These are phyloP conservation scores for Thomomys bottae DNA, from an alignment of 2,113 vertebrate genomes.

Conservation along the genomic window DNA sequence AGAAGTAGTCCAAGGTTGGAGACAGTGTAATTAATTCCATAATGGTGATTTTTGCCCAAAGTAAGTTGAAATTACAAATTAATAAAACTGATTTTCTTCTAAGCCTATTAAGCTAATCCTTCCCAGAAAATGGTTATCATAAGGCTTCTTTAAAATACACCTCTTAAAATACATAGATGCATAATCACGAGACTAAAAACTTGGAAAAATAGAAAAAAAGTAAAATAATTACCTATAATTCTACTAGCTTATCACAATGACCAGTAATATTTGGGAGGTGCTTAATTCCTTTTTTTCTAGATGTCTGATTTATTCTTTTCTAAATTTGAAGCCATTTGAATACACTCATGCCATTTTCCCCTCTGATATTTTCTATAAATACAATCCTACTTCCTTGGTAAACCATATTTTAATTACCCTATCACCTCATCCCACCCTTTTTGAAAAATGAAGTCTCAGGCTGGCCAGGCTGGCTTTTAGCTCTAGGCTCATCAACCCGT, in stretches of 20 bases:
- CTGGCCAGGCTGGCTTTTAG: background rate
- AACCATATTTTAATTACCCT: background rate
- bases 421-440: too few relatives aligned
- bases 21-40: background rate
- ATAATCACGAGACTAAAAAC: slow-evolving; percentile 13
- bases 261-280: background rate
- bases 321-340: background rate
- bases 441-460: background rate
- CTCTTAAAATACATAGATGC: background rate
- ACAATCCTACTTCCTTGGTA: background rate
- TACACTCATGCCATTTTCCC: background rate
- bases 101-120: slow-evolving; percentile 39
- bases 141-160: background rate
- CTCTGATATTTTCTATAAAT: background rate
- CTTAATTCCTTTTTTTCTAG: slow-evolving; percentile 20
- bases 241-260: background rate
- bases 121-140: slow-evolving; percentile 9
- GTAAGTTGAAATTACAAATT: slow-evolving; percentile 7
- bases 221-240: slow-evolving; percentile 4
- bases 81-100: slow-evolving; percentile 26
- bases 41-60: slow-evolving; percentile 3
- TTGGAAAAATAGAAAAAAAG: slow-evolving; percentile 14
- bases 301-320: background rate
- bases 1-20: slow-evolving; percentile 26
- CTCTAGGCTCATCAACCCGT: background rate